Percentiles rank a stretch among this genome's conserved stretches.
Conservation (phyloP, 2,797 vertebrate genomes). For the Sandelia bainsii region DNA sequence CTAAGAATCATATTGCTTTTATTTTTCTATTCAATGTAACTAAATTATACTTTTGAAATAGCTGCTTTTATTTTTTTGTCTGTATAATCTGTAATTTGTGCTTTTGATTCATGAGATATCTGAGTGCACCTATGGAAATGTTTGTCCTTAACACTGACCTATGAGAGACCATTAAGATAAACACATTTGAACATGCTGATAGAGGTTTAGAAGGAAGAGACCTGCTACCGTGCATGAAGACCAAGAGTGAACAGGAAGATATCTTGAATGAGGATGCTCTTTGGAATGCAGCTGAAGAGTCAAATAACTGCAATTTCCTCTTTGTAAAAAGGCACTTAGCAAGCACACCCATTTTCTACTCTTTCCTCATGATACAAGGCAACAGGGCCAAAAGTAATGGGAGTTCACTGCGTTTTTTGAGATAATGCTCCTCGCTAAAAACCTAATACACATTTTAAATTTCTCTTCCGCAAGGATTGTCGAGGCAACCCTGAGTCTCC, state of each 20-base stretch:
- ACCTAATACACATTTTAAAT: constrained; percentile 76
- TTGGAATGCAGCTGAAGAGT: constrained; percentile 49
- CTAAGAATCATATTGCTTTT: constrained; percentile 3
- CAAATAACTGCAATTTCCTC: constrained; percentile 70
- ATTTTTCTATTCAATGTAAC: constrained; percentile 8
- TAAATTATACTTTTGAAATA: background rate
- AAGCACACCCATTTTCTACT: constrained; percentile 66
- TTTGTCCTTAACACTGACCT: constrained; percentile 31
- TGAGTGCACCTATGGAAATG: constrained; percentile 24
- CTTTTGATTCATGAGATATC: constrained; percentile 5
- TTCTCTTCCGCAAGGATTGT: constrained; percentile 72
- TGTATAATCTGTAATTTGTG: background rate
- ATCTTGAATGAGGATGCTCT: constrained; percentile 25
- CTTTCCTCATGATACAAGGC: constrained; percentile 63
- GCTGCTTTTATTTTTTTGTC: background rate
- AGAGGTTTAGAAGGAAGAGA: constrained; percentile 5
- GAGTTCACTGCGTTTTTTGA: constrained; percentile 75
- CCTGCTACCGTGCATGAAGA: constrained; percentile 7
- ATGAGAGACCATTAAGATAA: constrained; percentile 9
- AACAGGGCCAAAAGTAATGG: constrained; percentile 68
- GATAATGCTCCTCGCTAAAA: constrained; percentile 79
- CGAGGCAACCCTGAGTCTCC: constrained; percentile 74
- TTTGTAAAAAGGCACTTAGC: constrained; percentile 70
- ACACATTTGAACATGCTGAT: constrained; percentile 9
- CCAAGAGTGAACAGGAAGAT: constrained; percentile 21